Evolutionary conservation across 2,888 invertebrate genomes (phyloP).

Genomic region (Empis livida): DNA sequence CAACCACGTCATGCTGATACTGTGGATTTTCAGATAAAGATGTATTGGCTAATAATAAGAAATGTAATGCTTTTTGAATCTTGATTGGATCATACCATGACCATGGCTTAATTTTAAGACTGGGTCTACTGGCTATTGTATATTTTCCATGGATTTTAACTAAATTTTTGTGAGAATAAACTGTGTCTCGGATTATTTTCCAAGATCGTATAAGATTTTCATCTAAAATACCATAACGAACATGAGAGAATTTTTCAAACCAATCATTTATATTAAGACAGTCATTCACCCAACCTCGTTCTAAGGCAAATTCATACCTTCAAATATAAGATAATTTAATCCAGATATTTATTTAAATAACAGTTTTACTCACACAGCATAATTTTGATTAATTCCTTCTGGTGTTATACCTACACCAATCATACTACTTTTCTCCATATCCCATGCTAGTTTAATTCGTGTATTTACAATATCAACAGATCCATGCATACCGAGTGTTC

Average conservation of each 20-base stretch:
- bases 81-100: slow-evolving; percentile 55
- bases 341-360: too few relatives aligned
- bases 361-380: slow-evolving; percentile 48
- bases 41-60: slow-evolving; percentile 29
- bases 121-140: slow-evolving; percentile 55
- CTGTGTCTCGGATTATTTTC: slow-evolving; percentile 46
- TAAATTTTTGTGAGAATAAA: slow-evolving; percentile 56
- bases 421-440: slow-evolving; percentile 58
- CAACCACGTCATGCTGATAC: slow-evolving; percentile 66
- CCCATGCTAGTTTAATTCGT: slow-evolving; percentile 31
- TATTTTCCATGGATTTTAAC: slow-evolving; percentile 62
- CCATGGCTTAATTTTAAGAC: slow-evolving; percentile 49
- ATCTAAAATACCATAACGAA: slow-evolving; percentile 57
- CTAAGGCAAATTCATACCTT: slow-evolving; percentile 74
- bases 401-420: slow-evolving; percentile 84
- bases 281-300: slow-evolving; percentile 56
- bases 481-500: slow-evolving; percentile 85
- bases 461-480: slow-evolving; percentile 58
- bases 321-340: too few relatives aligned
- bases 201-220: slow-evolving; percentile 47
- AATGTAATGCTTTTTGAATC: slow-evolving; percentile 44
- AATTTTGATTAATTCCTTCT: slow-evolving; percentile 93
- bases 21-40: slow-evolving; percentile 19
- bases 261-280: slow-evolving; percentile 50
- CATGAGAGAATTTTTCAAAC: slow-evolving; percentile 49